Conservation (phyloP, 2,797 vertebrate genomes). For the Hozukius guyotensis region DNA sequence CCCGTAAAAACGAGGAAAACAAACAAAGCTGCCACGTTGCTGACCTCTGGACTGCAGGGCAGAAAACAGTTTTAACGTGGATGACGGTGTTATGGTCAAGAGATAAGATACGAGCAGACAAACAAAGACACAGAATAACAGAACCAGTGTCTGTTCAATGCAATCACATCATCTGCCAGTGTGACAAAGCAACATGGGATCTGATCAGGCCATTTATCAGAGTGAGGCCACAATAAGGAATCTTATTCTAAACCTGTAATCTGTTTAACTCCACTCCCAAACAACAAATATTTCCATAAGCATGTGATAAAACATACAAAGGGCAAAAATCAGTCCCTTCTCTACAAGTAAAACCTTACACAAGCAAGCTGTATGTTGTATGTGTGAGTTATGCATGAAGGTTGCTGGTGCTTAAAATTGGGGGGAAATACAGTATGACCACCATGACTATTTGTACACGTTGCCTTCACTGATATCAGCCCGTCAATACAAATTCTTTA, state of each 20-base stretch:
- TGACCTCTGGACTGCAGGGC: constrained; percentile 23
- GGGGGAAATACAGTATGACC: neutral
- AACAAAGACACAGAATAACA: neutral
- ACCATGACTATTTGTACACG: neutral
- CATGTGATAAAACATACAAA: neutral
- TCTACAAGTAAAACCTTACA: neutral
- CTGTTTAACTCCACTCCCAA: too few relatives aligned
- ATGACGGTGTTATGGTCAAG: neutral
- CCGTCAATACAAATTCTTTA: too few relatives aligned
- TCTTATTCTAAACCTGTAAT: neutral
- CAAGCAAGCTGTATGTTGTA: neutral
- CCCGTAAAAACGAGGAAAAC: neutral
- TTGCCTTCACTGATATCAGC: neutral
- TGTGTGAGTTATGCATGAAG: too few relatives aligned
- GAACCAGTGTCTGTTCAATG: neutral
- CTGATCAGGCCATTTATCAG: neutral
- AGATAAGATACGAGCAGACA: neutral
- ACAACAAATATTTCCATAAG: neutral
- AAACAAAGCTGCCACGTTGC: neutral
- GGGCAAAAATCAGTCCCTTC: neutral
- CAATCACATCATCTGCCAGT: neutral
- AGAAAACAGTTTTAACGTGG: neutral
- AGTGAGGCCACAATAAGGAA: neutral
- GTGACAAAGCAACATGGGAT: neutral
- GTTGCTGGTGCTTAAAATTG: too few relatives aligned